Evolutionary conservation across 2,888 invertebrate species (phyloP).

Genomic region (Chrysodeixis includens): DNA sequence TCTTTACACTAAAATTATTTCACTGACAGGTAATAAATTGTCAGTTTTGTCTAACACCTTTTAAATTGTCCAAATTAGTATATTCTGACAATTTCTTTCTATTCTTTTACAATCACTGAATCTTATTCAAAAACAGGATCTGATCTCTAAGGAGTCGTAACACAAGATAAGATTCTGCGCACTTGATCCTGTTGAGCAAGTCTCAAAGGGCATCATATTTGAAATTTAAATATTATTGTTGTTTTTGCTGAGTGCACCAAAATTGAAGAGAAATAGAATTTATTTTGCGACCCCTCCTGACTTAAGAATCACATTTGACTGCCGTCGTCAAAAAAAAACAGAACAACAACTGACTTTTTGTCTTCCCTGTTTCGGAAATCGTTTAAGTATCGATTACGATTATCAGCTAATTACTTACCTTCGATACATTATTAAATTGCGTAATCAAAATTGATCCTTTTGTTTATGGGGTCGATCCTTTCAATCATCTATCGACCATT

Average conservation of each 20-base stretch:
- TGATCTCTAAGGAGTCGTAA: conserved; percentile 57
- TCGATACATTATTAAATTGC: conserved; percentile 81
- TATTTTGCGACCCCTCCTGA: conserved; percentile 76
- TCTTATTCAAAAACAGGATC: conserved; percentile 33
- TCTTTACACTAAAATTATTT: conserved; percentile 63
- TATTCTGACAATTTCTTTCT: conserved; percentile 23
- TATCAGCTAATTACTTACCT: conserved; percentile 83
- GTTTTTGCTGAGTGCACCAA: conserved; percentile 85
- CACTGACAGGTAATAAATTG: conserved; percentile 66
- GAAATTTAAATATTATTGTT: conserved; percentile 88
- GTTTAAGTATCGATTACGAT: conserved; percentile 73
- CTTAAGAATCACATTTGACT: conserved; percentile 76
- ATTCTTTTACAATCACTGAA: conserved; percentile 7
- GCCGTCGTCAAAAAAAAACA: conserved; percentile 69
- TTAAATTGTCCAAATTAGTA: conserved; percentile 53
- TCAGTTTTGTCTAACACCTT: conserved; percentile 66
- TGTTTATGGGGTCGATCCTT: conserved; percentile 88
- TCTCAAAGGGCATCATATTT: conserved; percentile 75
- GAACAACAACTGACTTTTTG: conserved; percentile 63
- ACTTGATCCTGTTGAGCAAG: conserved; percentile 65
- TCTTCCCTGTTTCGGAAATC: conserved; percentile 61
- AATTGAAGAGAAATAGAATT: conserved; percentile 88
- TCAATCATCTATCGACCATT: conserved; percentile 89
- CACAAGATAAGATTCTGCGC: conserved; percentile 58
- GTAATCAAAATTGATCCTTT: conserved; percentile 87